Base-by-base conservation (phyloP, 2,797 vertebrate genomes). In the Schizopygopsis malacanthus region DNA sequence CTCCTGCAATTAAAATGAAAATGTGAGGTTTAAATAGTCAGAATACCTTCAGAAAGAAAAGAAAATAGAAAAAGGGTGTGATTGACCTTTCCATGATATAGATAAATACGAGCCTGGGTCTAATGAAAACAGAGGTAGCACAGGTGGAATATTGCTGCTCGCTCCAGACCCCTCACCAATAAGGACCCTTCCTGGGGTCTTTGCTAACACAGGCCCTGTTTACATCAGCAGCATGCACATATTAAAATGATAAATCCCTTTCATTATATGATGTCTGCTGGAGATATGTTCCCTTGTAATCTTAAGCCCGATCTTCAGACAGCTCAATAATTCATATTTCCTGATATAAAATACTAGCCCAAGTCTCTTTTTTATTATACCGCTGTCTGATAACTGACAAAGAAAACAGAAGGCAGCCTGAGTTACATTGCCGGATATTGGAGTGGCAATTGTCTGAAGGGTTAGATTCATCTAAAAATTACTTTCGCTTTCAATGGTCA, bases 191-290 rank as follows among this genome's bases (percentile, higher is more conserved):
- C 85, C 85, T 61, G 47, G 79, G 77, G 89, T 87, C 82, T 63
- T 61, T 50, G 84, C 79, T 78, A 87, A 87, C 59, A 82, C 79
- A 79, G 63, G 78, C 81, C 83, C 84, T 88, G 86, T 89, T 88
- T 88, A 87, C 85, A 84, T 50, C 88, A 70, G 25, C 84, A 84
- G 86, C 88, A 88, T 89, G 88, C 88, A 88, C 89, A 90, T 90
- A 90, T 90, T 90, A 89, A 89, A 92, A 92, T 90, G 90, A 92
- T 90, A 91, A 90, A 91, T 90, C 90, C 89, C 86, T 89, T 91
- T 90, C 84, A 89, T 91, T 87, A 90, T 90, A 90, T 71, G 78
- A 89, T 89, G 88, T 90, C 90, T 92, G 86, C 84, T 84, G 83
- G 84, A 88, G 87, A 90, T 90, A 86, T 86, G 84, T 89, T 90